Evolutionary conservation across 2,797 vertebrate species (phyloP).

Genomic region (Chiloscyllium punctatum): DNA sequence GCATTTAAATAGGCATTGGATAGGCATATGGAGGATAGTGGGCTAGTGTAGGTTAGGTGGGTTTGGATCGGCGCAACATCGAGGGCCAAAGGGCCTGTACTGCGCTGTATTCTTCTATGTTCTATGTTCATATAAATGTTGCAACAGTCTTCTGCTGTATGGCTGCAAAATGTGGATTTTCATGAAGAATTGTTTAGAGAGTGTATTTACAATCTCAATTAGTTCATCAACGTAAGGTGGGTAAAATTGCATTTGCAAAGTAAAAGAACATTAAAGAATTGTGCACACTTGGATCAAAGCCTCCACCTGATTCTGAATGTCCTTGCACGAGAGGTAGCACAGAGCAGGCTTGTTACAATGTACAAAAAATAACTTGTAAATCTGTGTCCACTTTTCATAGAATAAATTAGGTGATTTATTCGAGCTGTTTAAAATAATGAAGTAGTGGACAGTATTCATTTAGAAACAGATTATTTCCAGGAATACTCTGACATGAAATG

Average conservation of each 20-base stretch:
- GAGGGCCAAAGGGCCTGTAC: no score
- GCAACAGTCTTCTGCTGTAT: neutral
- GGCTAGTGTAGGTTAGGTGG: no score
- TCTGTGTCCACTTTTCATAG: neutral
- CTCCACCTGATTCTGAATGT: neutral
- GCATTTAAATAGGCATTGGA: no score
- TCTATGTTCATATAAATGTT: neutral
- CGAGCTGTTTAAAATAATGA: neutral
- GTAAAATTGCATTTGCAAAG: neutral
- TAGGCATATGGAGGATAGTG: no score
- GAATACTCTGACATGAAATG: neutral
- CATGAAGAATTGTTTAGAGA: neutral
- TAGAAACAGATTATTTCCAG: neutral
- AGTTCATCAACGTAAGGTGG: neutral
- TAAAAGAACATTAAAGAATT: neutral
- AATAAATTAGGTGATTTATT: neutral
- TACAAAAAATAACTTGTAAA: neutral
- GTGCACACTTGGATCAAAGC: neutral
- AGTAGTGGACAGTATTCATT: neutral
- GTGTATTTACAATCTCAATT: neutral
- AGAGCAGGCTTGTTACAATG: neutral
- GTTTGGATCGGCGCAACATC: no score
- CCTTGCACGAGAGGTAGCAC: no score
- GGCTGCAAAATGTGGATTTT: neutral
- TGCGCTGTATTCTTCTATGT: no score